Conservation (phyloP, 2,888 invertebrate genomes). For the Dusona sp. region DNA sequence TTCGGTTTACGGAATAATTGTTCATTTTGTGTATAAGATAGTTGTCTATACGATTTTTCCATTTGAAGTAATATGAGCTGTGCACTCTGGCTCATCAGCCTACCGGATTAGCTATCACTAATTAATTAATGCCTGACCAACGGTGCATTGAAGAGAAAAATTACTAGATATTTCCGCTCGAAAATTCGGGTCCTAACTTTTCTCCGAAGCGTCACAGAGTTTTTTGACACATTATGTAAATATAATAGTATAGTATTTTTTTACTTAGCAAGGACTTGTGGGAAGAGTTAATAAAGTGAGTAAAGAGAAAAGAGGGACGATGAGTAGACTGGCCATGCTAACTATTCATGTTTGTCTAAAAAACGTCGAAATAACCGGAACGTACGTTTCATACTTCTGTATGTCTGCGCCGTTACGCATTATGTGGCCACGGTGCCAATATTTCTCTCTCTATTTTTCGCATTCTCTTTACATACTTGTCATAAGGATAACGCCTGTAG, state of each 20-base stretch:
- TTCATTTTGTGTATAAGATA: not conserved
- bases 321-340: slow-evolving; percentile 75
- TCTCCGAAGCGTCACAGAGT: not conserved
- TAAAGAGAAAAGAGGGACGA: slow-evolving; percentile 79
- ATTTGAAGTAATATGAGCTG: no score
- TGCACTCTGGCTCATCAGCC: no score
- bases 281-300: slow-evolving; percentile 80
- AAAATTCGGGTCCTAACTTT: not conserved
- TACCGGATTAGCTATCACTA: not conserved
- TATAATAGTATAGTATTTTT: slow-evolving; percentile 9
- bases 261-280: slow-evolving; percentile 46
- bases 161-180: not conserved
- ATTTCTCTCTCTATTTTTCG: slow-evolving; percentile 27
- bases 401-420: slow-evolving; percentile 66
- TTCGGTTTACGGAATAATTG: not conserved
- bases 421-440: slow-evolving; percentile 59
- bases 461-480: slow-evolving; percentile 39
- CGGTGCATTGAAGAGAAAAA: not conserved
- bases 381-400: slow-evolving; percentile 39
- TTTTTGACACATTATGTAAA: not conserved
- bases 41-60: no score
- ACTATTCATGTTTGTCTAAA: slow-evolving; percentile 78
- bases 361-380: slow-evolving; percentile 46
- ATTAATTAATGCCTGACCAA: not conserved
- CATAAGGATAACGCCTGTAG: slow-evolving; percentile 60